Conservation (phyloP, 2,888 invertebrate genomes). For the Gymnocheta viridis region DNA sequence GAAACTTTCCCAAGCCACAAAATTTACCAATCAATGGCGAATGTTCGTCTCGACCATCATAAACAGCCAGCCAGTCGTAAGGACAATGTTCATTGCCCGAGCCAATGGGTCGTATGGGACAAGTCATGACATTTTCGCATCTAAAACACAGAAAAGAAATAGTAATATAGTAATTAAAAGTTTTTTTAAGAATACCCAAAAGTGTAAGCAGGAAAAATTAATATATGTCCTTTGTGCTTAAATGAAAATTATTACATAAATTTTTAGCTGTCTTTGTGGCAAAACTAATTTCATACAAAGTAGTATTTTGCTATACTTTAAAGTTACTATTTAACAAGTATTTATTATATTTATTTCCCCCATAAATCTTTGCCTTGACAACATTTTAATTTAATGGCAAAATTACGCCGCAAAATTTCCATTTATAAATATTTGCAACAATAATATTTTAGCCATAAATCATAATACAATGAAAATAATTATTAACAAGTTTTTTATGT, state of each 20-base stretch:
- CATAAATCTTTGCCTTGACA: no score
- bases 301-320: no score
- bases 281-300: no score
- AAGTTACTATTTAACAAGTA: no score
- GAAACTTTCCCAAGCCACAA: conserved; percentile 96
- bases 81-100: conserved; percentile 94
- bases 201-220: no score
- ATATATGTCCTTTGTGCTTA: no score
- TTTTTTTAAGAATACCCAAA: no score
- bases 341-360: neutral
- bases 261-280: no score
- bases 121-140: conserved; percentile 97
- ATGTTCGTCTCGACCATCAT: conserved; percentile 94
- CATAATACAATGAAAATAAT: conserved; percentile 61
- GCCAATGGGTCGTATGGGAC: conserved; percentile 95
- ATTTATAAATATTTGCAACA: neutral
- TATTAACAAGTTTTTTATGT: conserved; percentile 38
- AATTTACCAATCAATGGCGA: conserved; percentile 94
- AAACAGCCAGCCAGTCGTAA: conserved; percentile 93
- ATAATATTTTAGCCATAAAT: conserved; percentile 49
- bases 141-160: conserved; percentile 79
- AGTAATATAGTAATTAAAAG: neutral
- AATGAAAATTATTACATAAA: no score
- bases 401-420: neutral
- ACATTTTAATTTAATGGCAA: neutral